phyloP scores from a whole-genome alignment of 2,888 invertebrate species.

The Emmelina monodactyla region DNA sequence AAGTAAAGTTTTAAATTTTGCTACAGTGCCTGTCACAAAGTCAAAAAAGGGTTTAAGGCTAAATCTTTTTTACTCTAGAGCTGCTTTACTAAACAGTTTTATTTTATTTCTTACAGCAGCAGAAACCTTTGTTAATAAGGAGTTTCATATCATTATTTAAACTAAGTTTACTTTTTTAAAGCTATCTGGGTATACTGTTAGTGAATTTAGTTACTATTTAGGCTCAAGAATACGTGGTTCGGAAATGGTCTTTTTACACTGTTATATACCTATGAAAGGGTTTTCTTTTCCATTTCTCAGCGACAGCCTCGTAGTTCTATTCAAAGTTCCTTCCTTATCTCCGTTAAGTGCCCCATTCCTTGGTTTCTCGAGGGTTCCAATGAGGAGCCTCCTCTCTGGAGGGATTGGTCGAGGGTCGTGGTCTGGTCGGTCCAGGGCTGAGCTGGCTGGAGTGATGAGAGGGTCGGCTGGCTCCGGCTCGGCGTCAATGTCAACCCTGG shows the following conservation, averaged over 20 bases:
- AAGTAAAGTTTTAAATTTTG: too few relatives aligned
- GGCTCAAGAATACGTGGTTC: too few relatives aligned
- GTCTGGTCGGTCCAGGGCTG: conserved; percentile 40
- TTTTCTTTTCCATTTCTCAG: conserved; percentile 59
- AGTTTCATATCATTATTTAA: too few relatives aligned
- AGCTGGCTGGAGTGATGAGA: conserved; percentile 61
- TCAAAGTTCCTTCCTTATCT: conserved; percentile 51
- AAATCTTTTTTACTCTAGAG: too few relatives aligned
- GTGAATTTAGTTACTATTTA: too few relatives aligned
- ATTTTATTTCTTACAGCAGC: too few relatives aligned
- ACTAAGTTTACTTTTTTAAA: not conserved
- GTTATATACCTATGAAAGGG: conserved; percentile 43
- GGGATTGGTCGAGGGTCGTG: conserved; percentile 44
- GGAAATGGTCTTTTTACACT: not conserved
- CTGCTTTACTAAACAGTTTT: too few relatives aligned
- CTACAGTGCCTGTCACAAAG: too few relatives aligned
- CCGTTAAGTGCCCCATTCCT: conserved; percentile 52
- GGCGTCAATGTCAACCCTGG: conserved; percentile 65
- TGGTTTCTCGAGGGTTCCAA: conserved; percentile 51
- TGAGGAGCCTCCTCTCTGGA: conserved; percentile 49
- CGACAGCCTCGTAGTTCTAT: conserved; percentile 41
- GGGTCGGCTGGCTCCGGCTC: conserved; percentile 60
- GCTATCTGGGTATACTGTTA: too few relatives aligned
- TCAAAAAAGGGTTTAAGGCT: too few relatives aligned
- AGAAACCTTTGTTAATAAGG: too few relatives aligned